Evolutionary conservation across 2,797 vertebrate species (phyloP).

Genomic region (Coregonus ussuriensis): DNA sequence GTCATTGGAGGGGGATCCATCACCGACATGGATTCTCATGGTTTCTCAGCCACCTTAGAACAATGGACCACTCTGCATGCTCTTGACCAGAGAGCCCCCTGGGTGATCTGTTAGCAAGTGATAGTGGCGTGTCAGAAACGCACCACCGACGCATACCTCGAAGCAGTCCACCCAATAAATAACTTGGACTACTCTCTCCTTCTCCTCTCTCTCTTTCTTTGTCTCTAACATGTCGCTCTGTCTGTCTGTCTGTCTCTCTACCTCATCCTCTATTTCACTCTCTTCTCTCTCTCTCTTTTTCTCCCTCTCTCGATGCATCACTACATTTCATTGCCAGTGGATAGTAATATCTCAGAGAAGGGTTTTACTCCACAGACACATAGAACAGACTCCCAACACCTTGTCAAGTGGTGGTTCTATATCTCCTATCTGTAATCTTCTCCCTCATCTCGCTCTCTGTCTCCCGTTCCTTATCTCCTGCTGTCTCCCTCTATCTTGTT

Average conservation of each 20-base stretch:
- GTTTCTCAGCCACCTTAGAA: constrained; percentile 20
- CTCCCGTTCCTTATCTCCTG: not conserved
- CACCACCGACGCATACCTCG: constrained; percentile 14
- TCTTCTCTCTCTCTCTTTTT: constrained; percentile 7
- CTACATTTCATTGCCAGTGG: constrained; percentile 56
- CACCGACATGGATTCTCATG: not conserved
- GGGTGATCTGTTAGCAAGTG: constrained; percentile 58
- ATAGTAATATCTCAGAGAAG: constrained; percentile 2
- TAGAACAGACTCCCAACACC: constrained; percentile 27
- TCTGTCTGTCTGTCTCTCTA: constrained; percentile 49
- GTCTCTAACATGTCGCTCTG: constrained; percentile 42
- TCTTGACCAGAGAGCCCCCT: constrained; percentile 36
- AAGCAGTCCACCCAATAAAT: constrained; percentile 67
- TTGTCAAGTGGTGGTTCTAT: constrained; percentile 33
- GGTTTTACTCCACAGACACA: constrained; percentile 1
- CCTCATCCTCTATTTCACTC: constrained; percentile 47
- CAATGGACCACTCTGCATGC: constrained; percentile 12
- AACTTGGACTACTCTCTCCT: constrained; percentile 27
- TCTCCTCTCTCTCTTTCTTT: not conserved
- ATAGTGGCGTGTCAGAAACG: constrained; percentile 46
- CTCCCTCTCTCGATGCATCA: constrained; percentile 57
- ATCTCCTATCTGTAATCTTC: constrained; percentile 22
- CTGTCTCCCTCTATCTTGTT: too few relatives aligned
- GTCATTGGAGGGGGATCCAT: not conserved
- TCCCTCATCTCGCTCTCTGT: too few relatives aligned